Evolutionary conservation across 1,140 invertebrate genomes (phyloP), one percentile per base, ranked within the genome.

Genomic region (Drosophila takahashii): DNA sequence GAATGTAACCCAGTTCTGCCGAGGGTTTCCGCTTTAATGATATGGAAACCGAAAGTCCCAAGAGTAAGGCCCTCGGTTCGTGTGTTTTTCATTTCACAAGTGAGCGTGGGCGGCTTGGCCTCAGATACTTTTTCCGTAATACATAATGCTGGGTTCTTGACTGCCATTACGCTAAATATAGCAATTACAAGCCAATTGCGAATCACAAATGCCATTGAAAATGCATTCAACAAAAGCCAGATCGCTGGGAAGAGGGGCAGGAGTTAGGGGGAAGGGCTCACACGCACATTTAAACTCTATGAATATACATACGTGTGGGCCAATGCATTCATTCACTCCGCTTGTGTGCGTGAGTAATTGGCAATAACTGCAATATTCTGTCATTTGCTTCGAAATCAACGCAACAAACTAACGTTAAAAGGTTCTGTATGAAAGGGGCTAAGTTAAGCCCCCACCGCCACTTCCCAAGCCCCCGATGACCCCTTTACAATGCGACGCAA

Each of bases 171-270:
- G 53, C 72, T 90, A 89, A 89, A 89, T 89, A 89, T 89, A 89
- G 84, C 79, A 84, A 89, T 89, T 89, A 89, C 73, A 53, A 76
- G 74, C 84, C 84, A 89, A 89, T 84, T 89, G 84, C 84, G 79
- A 89, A 83, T 75, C 75, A 54, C 71, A 84, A 89, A 89, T 89
- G 84, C 84, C 84, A 89, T 89, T 89, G 84, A 90, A 90, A 89
- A 67, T 84, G 79, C 83, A 87, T 83, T 87, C 75, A 81, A 71
- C 73, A 71, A 57, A 79, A 72, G 60, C 44, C 44, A 51, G 11
- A 16, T 51, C 9, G 39, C 34, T 15, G 18, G 36, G 44, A 16
- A 13, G 15, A 36, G 54, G 52, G 47, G 29, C 39, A 29, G 42
- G 44, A 34, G 44, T 18, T 10, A 13, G 18, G 54, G 51, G 48